Conservation (phyloP, 1,140 invertebrate genomes). For the Carposina sasakii region DNA sequence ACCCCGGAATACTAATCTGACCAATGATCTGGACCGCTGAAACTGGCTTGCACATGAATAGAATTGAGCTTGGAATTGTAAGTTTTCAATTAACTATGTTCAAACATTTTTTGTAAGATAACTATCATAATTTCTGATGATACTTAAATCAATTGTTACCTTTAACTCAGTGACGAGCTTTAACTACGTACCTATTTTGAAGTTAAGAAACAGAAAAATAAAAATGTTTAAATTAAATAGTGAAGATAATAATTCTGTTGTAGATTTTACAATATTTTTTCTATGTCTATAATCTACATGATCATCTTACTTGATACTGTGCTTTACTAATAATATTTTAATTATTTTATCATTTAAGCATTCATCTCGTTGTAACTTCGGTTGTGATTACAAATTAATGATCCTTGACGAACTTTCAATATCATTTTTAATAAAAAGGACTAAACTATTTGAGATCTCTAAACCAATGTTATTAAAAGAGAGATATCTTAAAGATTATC, state of each 20-base stretch:
- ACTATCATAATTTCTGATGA: conserved; percentile 44
- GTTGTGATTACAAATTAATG: conserved; percentile 35
- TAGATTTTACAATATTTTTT: no score
- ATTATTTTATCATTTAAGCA: conserved; percentile 8
- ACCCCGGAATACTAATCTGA: conserved; percentile 36
- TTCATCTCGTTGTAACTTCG: conserved; percentile 10
- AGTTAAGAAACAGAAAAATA: no score
- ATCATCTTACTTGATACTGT: conserved; percentile 40
- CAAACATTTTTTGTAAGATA: conserved; percentile 53
- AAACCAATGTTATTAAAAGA: no score
- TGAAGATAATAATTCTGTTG: no score
- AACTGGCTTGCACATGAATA: conserved; percentile 36
- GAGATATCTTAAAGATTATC: no score
- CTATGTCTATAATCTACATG: conserved; percentile 32
- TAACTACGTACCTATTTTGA: no score
- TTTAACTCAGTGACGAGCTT: no score
- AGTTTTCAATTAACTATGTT: conserved; percentile 22
- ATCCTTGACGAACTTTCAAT: conserved; percentile 40
- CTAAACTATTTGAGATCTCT: conserved; percentile 1
- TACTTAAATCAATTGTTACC: no score
- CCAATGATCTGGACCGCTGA: conserved; percentile 49
- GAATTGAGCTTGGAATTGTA: conserved; percentile 28
- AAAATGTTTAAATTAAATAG: no score
- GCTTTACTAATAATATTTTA: conserved; percentile 7
- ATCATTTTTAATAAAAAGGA: conserved; percentile 5